Evolutionary conservation across 1,140 invertebrate genomes (phyloP).

Genomic region (Drosophila pectinifera): DNA sequence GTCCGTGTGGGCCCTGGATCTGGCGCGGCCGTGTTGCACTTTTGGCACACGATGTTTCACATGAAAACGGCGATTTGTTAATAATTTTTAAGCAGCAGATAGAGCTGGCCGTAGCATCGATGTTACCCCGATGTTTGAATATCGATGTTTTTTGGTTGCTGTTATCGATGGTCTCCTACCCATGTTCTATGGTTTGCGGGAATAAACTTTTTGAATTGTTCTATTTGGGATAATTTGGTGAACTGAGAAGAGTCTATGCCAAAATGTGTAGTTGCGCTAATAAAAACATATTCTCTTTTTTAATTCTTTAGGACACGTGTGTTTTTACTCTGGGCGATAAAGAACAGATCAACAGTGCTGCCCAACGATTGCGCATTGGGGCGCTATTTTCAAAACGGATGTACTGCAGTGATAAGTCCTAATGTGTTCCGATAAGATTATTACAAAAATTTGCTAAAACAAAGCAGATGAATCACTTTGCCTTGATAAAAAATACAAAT

Average conservation of each 20-base stretch:
- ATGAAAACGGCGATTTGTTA: constrained; percentile 33
- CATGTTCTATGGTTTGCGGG: too few relatives aligned
- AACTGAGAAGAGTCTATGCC: too few relatives aligned
- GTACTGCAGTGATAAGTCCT: not conserved
- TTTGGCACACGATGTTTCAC: constrained; percentile 27
- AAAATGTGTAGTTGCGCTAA: too few relatives aligned
- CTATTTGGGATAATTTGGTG: too few relatives aligned
- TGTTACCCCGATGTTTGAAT: too few relatives aligned
- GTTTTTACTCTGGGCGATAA: too few relatives aligned
- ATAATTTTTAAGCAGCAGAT: constrained; percentile 29
- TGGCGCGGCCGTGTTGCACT: constrained; percentile 22
- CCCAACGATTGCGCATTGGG: not conserved
- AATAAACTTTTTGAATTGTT: too few relatives aligned
- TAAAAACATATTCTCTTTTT: too few relatives aligned
- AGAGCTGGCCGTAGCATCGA: too few relatives aligned
- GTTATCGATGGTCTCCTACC: too few relatives aligned
- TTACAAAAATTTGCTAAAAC: not conserved
- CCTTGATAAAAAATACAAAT: not conserved
- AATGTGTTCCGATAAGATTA: not conserved
- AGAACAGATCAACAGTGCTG: not conserved
- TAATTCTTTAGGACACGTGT: too few relatives aligned
- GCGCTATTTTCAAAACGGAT: not conserved
- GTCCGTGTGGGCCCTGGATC: not conserved
- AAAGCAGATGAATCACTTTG: constrained; percentile 6
- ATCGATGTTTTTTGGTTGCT: too few relatives aligned